phyloP scores from a whole-genome alignment of 1,140 invertebrate genomes.

The Bombus confusus region DNA sequence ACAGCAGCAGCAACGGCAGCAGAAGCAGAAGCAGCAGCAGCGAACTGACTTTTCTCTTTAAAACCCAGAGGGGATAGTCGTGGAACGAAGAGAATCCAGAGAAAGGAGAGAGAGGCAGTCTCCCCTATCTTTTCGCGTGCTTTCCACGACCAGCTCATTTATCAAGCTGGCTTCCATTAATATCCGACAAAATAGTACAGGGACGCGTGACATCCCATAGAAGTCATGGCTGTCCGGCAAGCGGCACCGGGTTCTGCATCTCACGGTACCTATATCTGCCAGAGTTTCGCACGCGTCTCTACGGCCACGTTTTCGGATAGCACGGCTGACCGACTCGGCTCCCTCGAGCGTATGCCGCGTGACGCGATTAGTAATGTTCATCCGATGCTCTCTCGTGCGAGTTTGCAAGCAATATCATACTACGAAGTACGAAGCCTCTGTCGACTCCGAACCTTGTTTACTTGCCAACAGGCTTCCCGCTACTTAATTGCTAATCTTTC shows the following conservation, averaged over 20 bases:
- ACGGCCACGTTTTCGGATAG: conserved; percentile 36
- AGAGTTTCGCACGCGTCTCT: background rate
- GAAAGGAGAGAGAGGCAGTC: background rate
- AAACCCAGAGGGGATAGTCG: conserved; percentile 54
- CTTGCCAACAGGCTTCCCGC: background rate
- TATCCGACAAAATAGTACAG: conserved; percentile 73
- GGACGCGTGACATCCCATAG: conserved; percentile 68
- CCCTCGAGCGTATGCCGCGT: conserved; percentile 28
- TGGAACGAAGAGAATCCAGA: conserved; percentile 35
- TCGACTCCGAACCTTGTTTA: background rate
- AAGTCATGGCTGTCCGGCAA: conserved; percentile 59
- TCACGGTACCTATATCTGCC: background rate
- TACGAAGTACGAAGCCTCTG: background rate
- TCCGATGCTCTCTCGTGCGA: background rate
- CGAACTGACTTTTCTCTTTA: conserved; percentile 61
- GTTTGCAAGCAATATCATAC: conserved; percentile 11
- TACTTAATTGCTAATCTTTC: background rate
- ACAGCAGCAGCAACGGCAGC: background rate
- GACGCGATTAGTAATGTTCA: conserved; percentile 41
- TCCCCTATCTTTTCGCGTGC: conserved; percentile 63
- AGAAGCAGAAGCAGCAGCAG: background rate
- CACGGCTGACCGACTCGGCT: conserved; percentile 24
- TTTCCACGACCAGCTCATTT: conserved; percentile 70
- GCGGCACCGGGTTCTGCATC: conserved; percentile 8
- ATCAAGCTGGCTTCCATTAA: conserved; percentile 73